Base-by-base conservation (phyloP, 2,888 invertebrate species). In the Scrobipalpa costella region DNA sequence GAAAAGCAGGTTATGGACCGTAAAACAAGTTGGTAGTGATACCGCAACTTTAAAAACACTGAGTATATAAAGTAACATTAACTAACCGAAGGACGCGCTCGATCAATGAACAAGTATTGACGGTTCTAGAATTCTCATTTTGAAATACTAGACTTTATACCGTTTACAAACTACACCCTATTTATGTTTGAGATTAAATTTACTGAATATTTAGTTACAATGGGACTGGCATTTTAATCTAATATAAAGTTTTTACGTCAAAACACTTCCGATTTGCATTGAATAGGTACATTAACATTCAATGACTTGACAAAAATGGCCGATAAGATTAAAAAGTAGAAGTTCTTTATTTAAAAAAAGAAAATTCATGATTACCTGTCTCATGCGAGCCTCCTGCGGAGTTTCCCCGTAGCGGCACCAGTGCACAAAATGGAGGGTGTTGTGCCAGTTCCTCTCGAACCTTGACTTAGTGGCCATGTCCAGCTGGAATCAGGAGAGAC, bases 371-470 rank as follows among this genome's bases (percentile, higher is more conserved):
- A n/a, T n/a, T 92, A 94, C 95, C 93, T 94, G 94, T 91, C 94
- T 93, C 87, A 93, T 93, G 79, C 94, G 92, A 85, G 93, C 93
- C 84, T 94, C 94, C 80, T 93, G 93, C 75, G 93, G 94, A 60
- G 94, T 93, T 81, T 93, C 93, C 64, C 94, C 95, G 73, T 95
- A 95, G 70, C 95, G 93, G 84, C 95, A 94, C 94, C 94, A 95
- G 82, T 94, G 93, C 71, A 93, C 93, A 85, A 94, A 94, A 90
- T 89, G 94, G 87, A 93, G 93, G 80, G 92, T 93, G 90, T 93
- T 95, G 87, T 92, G 94, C 93, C 93, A 94, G 80, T 93, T 93
- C 75, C 92, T 88, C 86, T 92, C 92, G 85, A 92, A 93, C 77
- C 92, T 88, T 79, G 92, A 92, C 78, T 92, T 92, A 71, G 92